Conservation (phyloP, 2,113 vertebrate genomes). For the Chamaea fasciata region DNA sequence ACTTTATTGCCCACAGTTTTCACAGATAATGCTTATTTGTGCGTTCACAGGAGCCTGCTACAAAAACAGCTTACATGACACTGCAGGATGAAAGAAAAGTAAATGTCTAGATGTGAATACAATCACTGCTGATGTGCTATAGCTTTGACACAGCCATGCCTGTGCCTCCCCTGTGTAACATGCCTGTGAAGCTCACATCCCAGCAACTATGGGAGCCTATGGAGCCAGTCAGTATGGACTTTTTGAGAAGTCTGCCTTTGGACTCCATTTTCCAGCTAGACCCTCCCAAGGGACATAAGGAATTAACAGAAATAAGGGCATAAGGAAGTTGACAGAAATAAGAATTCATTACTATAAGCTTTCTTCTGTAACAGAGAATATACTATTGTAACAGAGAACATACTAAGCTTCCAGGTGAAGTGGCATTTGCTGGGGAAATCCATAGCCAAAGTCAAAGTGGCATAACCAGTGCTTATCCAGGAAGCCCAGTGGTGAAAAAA, state of each 20-base stretch:
- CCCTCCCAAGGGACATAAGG: background rate
- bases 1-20: background rate
- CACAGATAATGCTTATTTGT: background rate
- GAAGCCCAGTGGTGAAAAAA: rapidly evolving
- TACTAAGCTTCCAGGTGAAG: background rate
- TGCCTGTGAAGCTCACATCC: background rate
- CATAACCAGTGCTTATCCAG: background rate
- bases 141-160: background rate
- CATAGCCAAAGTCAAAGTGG: background rate
- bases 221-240: background rate
- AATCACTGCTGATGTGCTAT: background rate
- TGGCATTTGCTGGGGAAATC: background rate
- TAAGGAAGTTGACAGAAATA: background rate
- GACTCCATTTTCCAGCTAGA: background rate
- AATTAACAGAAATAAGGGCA: background rate
- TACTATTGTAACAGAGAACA: background rate
- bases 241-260: background rate
- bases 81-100: background rate
- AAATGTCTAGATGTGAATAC: background rate
- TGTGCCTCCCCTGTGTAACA: background rate
- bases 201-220: background rate
- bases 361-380: background rate
- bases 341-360: background rate
- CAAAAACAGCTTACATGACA: background rate
- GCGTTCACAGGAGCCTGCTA: background rate